Percentiles rank a stretch among this genome's conserved stretches.
phyloP scores from a whole-genome alignment of 2,113 vertebrate species.

The Emberiza fucata region DNA sequence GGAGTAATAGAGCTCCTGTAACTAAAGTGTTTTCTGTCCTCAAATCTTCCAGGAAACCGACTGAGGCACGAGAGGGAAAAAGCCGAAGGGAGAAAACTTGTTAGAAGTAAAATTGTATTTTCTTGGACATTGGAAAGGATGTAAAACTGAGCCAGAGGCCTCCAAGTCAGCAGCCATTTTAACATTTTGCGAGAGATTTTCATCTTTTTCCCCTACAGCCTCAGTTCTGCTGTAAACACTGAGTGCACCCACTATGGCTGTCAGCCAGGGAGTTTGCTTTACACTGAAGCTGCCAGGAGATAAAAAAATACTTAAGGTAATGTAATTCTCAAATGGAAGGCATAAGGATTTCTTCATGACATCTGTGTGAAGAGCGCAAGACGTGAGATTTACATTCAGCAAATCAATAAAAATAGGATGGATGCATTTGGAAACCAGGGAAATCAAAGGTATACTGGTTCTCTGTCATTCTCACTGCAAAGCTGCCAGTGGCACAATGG shows the following conservation, averaged over 20 bases:
- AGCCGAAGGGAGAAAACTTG: neutral
- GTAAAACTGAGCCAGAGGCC: constrained; percentile 43
- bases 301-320: constrained; percentile 24
- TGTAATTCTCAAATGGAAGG: neutral
- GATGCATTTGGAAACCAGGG: neutral
- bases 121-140: constrained; percentile 40
- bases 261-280: neutral
- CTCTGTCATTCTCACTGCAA: rapidly evolving
- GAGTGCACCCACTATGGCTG: constrained; percentile 4
- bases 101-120: constrained; percentile 45
- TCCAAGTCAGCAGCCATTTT: constrained; percentile 53
- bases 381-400: neutral
- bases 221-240: neutral
- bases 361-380: neutral
- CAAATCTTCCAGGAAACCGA: constrained; percentile 31
- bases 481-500: neutral
- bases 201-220: constrained; percentile 40
- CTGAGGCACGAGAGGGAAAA: neutral
- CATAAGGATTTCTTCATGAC: constrained; percentile 17
- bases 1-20: constrained; percentile 58
- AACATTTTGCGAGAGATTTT: constrained; percentile 26
- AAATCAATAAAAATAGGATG: neutral
- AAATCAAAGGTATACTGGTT: neutral
- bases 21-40: constrained; percentile 56
- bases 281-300: constrained; percentile 54